Percentiles rank a stretch among this genome's conserved stretches.
phyloP scores from a whole-genome alignment of 2,797 vertebrate species.

The Melanotaenia nigrans region DNA sequence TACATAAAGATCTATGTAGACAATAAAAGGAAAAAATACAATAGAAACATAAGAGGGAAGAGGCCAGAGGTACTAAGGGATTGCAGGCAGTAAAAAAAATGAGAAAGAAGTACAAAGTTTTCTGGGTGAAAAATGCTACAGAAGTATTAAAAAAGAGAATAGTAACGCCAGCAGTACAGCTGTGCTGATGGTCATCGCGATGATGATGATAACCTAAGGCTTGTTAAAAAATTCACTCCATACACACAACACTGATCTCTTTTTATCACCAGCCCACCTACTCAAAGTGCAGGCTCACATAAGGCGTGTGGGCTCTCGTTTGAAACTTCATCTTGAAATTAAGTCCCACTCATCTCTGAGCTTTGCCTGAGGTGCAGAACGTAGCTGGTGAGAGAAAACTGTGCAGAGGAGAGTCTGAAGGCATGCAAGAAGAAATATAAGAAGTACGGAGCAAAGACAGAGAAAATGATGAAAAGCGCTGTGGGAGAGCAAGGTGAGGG shows the following conservation, averaged over 20 bases:
- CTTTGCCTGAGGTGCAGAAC: constrained; percentile 57
- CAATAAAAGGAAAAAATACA: constrained; percentile 5
- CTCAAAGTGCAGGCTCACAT: constrained; percentile 48
- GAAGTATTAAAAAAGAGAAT: constrained; percentile 18
- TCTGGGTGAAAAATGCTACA: constrained; percentile 26
- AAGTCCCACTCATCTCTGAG: constrained; percentile 58
- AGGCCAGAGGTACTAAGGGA: constrained; percentile 9
- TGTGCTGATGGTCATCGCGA: constrained; percentile 53
- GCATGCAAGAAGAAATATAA: constrained; percentile 11
- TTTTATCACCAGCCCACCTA: constrained; percentile 55
- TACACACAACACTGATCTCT: constrained; percentile 50
- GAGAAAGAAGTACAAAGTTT: constrained; percentile 27
- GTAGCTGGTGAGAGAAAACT: constrained; percentile 38
- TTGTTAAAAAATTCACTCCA: constrained; percentile 53
- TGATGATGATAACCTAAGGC: constrained; percentile 60
- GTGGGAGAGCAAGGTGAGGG: not conserved
- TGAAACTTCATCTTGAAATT: constrained; percentile 64
- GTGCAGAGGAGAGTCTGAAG: constrained; percentile 31
- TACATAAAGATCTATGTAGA: constrained; percentile 15
- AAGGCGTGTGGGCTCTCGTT: constrained; percentile 50
- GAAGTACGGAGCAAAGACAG: constrained; percentile 20
- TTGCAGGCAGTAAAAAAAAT: not conserved
- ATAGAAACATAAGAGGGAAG: constrained; percentile 16
- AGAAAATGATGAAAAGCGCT: constrained; percentile 2
- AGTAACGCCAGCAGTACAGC: constrained; percentile 18